Percentiles rank a stretch among this genome's conserved stretches.
phyloP scores from a whole-genome alignment of 1,140 invertebrate species.

The Tetragnatha versicolor region DNA sequence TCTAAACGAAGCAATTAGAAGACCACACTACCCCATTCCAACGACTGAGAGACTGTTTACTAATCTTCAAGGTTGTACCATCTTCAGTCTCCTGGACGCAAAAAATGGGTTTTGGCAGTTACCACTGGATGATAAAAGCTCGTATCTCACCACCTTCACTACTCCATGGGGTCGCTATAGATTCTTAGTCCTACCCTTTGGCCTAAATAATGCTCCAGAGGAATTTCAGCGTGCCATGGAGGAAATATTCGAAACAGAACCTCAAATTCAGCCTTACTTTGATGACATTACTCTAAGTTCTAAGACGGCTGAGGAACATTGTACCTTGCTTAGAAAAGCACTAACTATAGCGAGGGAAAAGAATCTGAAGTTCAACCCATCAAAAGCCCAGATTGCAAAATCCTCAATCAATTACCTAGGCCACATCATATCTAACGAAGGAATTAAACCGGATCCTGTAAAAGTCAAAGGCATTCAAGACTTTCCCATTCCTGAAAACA shows the following conservation, averaged over 20 bases:
- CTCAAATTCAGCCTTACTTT: slow-evolving; percentile 56
- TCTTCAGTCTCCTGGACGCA: slow-evolving; percentile 57
- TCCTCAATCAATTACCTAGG: slow-evolving; percentile 57
- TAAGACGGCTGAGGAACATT: slow-evolving; percentile 51
- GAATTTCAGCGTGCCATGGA: slow-evolving; percentile 57
- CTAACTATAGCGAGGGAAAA: slow-evolving; percentile 55
- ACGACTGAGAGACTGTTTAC: slow-evolving; percentile 30
- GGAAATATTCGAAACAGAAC: slow-evolving; percentile 54
- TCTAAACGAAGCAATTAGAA: slow-evolving; percentile 59
- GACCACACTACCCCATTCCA: slow-evolving; percentile 54
- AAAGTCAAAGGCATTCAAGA: too few relatives aligned
- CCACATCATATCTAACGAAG: slow-evolving; percentile 58
- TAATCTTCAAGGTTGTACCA: slow-evolving; percentile 22
- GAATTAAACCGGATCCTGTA: slow-evolving; percentile 43
- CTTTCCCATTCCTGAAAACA: too few relatives aligned
- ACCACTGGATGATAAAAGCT: slow-evolving; percentile 58
- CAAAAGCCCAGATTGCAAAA: slow-evolving; percentile 58
- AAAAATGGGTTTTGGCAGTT: slow-evolving; percentile 61
- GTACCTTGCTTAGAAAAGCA: slow-evolving; percentile 50
- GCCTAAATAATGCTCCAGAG: slow-evolving; percentile 55
- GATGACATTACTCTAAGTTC: slow-evolving; percentile 57
- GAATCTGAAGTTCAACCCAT: slow-evolving; percentile 58
- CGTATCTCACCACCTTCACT: slow-evolving; percentile 59
- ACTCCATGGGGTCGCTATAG: slow-evolving; percentile 60
- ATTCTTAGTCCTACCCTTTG: slow-evolving; percentile 60